Evolutionary conservation across 37 sponge, comb jelly and placozoan genomes (phyloP).

Genomic region (Geodia barretti): DNA sequence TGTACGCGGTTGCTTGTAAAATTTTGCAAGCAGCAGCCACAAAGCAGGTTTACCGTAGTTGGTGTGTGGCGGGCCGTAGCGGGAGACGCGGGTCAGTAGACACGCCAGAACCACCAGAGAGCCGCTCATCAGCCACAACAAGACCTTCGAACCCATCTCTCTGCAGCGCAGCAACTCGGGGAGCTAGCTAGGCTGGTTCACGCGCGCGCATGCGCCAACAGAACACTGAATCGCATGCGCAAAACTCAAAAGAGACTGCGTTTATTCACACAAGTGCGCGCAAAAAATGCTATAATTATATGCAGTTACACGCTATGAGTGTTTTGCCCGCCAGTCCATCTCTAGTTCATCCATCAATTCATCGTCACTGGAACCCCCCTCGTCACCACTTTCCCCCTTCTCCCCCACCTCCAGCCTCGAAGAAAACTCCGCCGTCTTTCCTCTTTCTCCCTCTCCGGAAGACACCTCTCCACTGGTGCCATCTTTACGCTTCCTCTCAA

Average conservation of each 20-base stretch:
- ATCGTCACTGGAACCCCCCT: background rate
- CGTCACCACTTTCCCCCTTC: background rate
- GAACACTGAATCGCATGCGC: background rate
- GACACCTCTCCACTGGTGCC: background rate
- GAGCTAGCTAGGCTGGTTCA: background rate
- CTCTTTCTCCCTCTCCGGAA: background rate
- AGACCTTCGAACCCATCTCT: background rate
- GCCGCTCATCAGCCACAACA: slow-evolving; percentile 14
- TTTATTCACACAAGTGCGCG: background rate
- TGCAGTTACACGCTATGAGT: background rate
- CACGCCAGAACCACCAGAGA: slow-evolving; percentile 33
- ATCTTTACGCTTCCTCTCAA: background rate
- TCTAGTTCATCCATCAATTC: background rate
- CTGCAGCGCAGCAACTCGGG: background rate
- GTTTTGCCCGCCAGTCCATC: background rate
- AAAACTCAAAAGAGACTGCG: background rate
- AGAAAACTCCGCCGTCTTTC: no score
- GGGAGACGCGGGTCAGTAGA: background rate
- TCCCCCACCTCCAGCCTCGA: no score
- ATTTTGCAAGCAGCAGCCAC: background rate
- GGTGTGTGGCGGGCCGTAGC: slow-evolving; percentile 10
- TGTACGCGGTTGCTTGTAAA: background rate
- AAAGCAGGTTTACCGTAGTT: slow-evolving; percentile 40
- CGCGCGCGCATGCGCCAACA: background rate
- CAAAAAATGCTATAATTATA: background rate